A percentile compares a stretch with the other conserved stretches of the same genome.
phyloP scores from a whole-genome alignment of 2,113 vertebrate genomes.

The Tringa solitaria region DNA sequence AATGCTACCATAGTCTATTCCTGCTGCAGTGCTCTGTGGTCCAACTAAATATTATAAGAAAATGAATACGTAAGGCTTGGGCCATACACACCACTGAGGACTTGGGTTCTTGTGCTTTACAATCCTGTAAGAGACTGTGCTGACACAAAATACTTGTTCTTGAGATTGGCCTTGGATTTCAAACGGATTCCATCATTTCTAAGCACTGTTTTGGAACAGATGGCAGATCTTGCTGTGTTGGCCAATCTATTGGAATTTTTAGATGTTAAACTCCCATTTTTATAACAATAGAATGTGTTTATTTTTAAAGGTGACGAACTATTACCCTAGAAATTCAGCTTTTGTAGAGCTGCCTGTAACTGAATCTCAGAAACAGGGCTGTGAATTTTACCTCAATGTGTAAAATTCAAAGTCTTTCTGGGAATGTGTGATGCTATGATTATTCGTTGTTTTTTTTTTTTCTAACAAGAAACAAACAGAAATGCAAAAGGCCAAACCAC shows the following conservation, averaged over 20 bases:
- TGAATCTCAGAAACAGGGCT: neutral
- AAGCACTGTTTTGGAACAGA: neutral
- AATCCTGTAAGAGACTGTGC: neutral
- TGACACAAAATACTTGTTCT: neutral
- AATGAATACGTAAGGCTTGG: accelerated
- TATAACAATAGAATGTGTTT: neutral
- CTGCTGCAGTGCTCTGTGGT: neutral
- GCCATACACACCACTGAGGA: neutral
- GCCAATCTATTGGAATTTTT: neutral
- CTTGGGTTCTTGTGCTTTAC: neutral
- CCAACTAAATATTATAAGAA: neutral
- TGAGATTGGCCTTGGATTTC: neutral
- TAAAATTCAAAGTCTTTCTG: conserved; percentile 11
- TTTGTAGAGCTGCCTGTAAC: neutral
- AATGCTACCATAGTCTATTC: neutral
- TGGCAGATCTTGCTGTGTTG: neutral
- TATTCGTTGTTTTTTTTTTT: neutral
- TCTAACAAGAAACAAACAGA: neutral
- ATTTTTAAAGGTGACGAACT: neutral
- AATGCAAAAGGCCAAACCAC: neutral
- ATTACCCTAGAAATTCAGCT: neutral
- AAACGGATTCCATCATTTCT: neutral
- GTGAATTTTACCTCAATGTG: conserved; percentile 20
- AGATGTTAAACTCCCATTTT: neutral
- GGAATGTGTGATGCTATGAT: conserved; percentile 1